These are phyloP conservation scores for Drosophila affinis DNA, from an alignment of 2,888 invertebrate genomes.

Conservation along the genomic window DNA sequence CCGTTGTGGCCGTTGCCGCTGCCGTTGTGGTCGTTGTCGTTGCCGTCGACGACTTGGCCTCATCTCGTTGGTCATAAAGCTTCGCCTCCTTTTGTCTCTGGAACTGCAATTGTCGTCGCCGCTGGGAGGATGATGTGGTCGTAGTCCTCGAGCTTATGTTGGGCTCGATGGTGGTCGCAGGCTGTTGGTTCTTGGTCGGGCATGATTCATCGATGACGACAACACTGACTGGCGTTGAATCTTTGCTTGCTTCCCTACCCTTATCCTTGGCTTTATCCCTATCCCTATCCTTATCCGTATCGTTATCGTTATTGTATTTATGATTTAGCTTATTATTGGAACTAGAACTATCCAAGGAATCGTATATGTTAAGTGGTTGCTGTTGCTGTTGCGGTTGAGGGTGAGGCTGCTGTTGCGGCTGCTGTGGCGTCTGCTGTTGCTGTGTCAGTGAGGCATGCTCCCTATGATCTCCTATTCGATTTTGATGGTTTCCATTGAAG, in stretches of 20 bases:
- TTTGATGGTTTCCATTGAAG: constrained; percentile 34
- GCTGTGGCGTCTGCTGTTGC: constrained; percentile 35
- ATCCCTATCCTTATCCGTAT: constrained; percentile 52
- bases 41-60: constrained; percentile 22
- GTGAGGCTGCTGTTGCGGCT: constrained; percentile 36
- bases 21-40: constrained; percentile 6
- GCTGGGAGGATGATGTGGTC: constrained; percentile 58
- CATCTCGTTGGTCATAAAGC: constrained; percentile 66
- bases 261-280: constrained; percentile 44
- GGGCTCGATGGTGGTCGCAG: constrained; percentile 23
- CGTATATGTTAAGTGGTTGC: constrained; percentile 59
- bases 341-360: constrained; percentile 72
- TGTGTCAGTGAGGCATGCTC: constrained; percentile 48
- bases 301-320: constrained; percentile 62
- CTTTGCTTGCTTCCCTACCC: constrained; percentile 45
- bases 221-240: constrained; percentile 50
- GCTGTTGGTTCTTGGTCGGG: constrained; percentile 37
- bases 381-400: constrained; percentile 46
- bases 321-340: constrained; percentile 70
- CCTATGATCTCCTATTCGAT: constrained; percentile 46
- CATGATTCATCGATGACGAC: constrained; percentile 68
- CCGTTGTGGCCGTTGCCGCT: constrained; percentile 7
- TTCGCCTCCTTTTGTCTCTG: constrained; percentile 66
- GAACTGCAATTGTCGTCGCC: constrained; percentile 67
- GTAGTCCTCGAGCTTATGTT: constrained; percentile 44